These are phyloP conservation scores for Alaudala cheleensis DNA, from an alignment of 2,113 vertebrate species.

Conservation along the genomic window DNA sequence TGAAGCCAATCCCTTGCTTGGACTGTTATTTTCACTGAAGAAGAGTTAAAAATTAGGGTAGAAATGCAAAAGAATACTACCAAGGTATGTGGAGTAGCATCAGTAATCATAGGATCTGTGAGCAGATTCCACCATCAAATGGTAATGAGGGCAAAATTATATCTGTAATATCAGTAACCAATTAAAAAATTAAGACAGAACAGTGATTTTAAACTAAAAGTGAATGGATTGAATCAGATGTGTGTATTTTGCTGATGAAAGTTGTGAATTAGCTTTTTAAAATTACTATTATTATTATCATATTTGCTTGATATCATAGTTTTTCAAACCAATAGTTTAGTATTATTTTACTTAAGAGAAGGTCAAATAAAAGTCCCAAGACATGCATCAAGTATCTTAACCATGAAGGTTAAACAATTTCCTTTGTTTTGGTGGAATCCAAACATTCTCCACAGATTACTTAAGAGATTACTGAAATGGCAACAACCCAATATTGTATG, in stretches of 20 bases:
- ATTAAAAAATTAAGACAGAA: background rate
- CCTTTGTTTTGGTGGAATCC: background rate
- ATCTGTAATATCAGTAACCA: background rate
- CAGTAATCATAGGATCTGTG: background rate
- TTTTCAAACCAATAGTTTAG: background rate
- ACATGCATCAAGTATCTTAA: background rate
- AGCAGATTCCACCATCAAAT: background rate
- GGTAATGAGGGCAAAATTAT: background rate
- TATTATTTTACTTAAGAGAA: background rate
- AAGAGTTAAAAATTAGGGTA: background rate
- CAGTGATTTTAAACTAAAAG: background rate
- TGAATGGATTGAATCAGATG: background rate
- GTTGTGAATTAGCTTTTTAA: accelerated
- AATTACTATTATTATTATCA: background rate
- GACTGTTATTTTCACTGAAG: background rate
- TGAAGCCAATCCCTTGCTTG: background rate
- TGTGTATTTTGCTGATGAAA: background rate
- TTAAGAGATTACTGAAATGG: background rate
- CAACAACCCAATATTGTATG: background rate
- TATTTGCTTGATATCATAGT: background rate
- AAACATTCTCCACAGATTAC: background rate
- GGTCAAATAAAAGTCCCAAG: background rate
- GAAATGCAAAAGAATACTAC: background rate
- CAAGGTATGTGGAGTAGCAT: background rate
- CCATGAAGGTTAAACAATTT: background rate